Base-by-base conservation (phyloP, 2,888 invertebrate species). In the Scaptomyza polygonia region DNA sequence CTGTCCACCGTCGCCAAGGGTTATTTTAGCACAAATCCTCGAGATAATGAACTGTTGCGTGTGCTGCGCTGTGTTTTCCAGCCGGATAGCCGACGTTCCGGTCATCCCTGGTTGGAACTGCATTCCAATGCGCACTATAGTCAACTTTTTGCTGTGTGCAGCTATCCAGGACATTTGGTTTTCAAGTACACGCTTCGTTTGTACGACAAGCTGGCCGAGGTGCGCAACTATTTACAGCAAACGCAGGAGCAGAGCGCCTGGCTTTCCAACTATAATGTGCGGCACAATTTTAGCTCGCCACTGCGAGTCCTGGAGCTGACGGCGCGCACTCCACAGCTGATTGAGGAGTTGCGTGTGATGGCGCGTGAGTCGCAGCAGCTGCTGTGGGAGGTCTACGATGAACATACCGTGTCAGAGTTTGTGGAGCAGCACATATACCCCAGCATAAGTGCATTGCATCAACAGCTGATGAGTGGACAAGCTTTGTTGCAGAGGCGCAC, bases 221-320 rank as follows among this genome's bases (percentile, higher is more conserved):
- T 89, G 8, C 80, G 91, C 89, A 64, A 91, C 89, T 86, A 91
- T 76, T 72, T 92, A 54, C 77, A 81, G 34, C 89, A 91, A 58
- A 89, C 91, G 1, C 80, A 88, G 0, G 88, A 88, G 14, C 88
- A 89, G 44, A 92, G 90, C 77, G 92, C 95, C 30, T 96, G 95
- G 95, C 93, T 96, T 92, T 95, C 95, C 21, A 93, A 93, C 30
- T 96, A 95, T 89, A 95, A 95, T 88, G 92, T 95, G 5, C 92
- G 93, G n/a, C 93, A 94, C 78, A 94, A 94, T 85, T 95, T 94
- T 86, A 94, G 94, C 69, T 94, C 95, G 54, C 94, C 95, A 0
- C 88, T 94, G 57, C 93, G 95, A 47, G 92, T 96, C 1, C 94
- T 94, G 44, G 94, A 95, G 72, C 88, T 94, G 53, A 93, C 93